Evolutionary conservation across 2,888 invertebrate genomes (phyloP), one percentile per base, ranked within the genome.

Genomic region (Drosophila pegasa): DNA sequence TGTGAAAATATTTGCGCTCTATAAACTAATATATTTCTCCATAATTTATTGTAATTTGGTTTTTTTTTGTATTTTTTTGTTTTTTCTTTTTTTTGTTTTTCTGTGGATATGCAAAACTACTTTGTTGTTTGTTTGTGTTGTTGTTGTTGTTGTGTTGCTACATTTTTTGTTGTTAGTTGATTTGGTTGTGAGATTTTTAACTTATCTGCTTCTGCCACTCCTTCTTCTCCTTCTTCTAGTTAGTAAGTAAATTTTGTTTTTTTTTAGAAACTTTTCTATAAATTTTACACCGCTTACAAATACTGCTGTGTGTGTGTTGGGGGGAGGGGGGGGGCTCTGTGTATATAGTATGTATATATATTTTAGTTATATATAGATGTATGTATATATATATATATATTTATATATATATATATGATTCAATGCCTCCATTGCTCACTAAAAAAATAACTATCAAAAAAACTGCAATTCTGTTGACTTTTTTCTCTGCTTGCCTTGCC

Each of bases 61-160:
- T 43, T 65, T 59, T 62, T 62, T 64, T 51, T 69, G n/a, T 43
- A 43, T 43, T 43, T 43, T 41, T 40, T 41, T 9, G 7, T 48
- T 54, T 40, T 47, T 70, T 35, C 54, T 47, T 68, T 56, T n/a
- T 68, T 51, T 75, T 58, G 54, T 51, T 70, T 72, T 69, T 71
- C 61, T 72, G 66, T 73, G 88, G 90, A 90, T 91, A 87, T 91
- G 91, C 89, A 90, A 91, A 85, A 90, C 90, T 91, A 90, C 91
- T 83, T 90, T 91, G 90, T 90, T 90, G 89, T 91, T 87, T 83
- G 71, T 65, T 38, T 52, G 50, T 51, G 18, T 33, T 22, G 22
- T 33, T 51, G 45, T 65, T 72, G 35, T 55, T 58, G 35, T 67
- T 55, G 45, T 78, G 27, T 65, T 62, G 62, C 89, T 91, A 88